Percentiles rank a stretch among this genome's conserved stretches.
Evolutionary conservation across 2,797 vertebrate species (phyloP).

Genomic region (Sphenopsis melanotis): DNA sequence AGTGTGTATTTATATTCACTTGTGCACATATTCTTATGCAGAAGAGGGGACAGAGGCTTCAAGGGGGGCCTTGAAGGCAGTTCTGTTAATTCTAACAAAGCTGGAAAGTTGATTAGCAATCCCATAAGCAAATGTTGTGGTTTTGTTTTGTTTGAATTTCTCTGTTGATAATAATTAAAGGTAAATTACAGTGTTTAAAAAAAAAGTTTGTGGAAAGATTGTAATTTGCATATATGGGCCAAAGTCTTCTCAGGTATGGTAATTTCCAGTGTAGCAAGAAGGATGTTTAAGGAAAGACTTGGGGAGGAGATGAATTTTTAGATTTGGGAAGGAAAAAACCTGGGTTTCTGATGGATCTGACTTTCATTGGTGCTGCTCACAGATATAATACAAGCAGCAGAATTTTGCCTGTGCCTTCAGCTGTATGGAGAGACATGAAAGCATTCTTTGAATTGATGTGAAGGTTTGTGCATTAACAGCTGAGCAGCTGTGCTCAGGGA

Average conservation of each 20-base stretch:
- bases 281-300: neutral
- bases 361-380: neutral
- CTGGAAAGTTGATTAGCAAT: slow-evolving; percentile 4
- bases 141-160: slow-evolving; percentile 16
- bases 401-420: neutral
- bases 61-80: neutral
- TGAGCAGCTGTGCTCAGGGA: neutral
- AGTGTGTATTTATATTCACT: accelerated
- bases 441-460: neutral
- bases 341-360: neutral
- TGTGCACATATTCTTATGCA: neutral
- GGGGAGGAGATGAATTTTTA: neutral
- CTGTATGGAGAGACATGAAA: neutral
- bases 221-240: neutral
- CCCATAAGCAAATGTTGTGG: neutral
- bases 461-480: neutral
- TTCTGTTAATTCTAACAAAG: neutral
- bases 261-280: neutral
- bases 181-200: neutral
- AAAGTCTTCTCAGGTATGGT: neutral
- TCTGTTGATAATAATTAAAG: slow-evolving; percentile 55
- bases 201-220: neutral
- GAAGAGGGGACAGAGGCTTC: neutral
- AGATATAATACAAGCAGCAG: neutral
- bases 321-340: neutral